Base-by-base conservation (phyloP, 2,113 vertebrate genomes). In the Lophochroa leadbeateri region DNA sequence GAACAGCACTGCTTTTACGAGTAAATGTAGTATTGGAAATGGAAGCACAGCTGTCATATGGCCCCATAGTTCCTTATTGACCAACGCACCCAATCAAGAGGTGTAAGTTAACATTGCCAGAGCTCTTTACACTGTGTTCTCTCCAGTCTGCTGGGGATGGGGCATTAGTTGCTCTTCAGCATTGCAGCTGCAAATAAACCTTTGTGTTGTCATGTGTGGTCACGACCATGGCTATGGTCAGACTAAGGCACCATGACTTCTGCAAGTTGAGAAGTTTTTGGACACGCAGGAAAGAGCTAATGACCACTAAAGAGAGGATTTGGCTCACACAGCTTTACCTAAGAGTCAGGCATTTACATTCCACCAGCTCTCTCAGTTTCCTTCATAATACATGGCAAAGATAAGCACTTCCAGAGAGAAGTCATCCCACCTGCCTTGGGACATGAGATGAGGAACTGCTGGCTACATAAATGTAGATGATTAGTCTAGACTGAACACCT, bases 41-140 rank as follows among this genome's bases (percentile, higher is more conserved):
- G 13, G 43, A 71, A 35, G 16, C 4, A 6, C 23, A 44, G 37
- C 25, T 37, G 43, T 31, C 12, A 14, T 15, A 16, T 13, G 24
- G 33, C 18, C 27, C 37, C 31, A 17, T 39, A 50, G 50, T 47
- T 25, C 28, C 17, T 31, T 39, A 61, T 2, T 46, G 20, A 61
- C 29, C 33, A 27, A 20, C 0, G 1, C 13, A 21, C 19, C 1
- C 4, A 31, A 14, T 27, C 39, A 85, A 58, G 25, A 35, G 68
- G 39, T 17, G 31, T n/a, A 60, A 29, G 27, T 53, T 53, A 46
- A 74, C 0, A 0, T 33, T 25, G 47, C 11, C 17, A 27, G n/a
- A 74, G 11, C 24, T 47, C 43, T 50, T 65, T 16, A 33, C 37
- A 17, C 3, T 9, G 18, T 29, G 8, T 24, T 28, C 19, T 79